A percentile compares a stretch with the other conserved stretches of the same genome.
Conservation (phyloP, 2,113 vertebrate species). For the Pseudois nayaur region DNA sequence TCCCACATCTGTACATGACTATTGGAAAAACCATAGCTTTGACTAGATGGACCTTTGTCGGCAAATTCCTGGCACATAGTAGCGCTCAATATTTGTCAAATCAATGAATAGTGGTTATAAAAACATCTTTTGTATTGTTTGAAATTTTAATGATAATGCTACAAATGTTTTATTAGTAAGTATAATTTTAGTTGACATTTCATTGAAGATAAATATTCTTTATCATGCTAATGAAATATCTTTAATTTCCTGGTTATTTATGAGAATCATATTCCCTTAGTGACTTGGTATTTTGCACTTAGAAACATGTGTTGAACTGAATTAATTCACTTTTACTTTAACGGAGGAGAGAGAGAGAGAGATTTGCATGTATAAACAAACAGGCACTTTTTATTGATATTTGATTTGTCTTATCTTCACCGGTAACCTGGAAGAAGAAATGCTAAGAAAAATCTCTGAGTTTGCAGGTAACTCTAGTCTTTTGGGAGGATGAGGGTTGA, state of each 20-base stretch:
- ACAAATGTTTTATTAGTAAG: background rate
- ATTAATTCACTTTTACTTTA: background rate
- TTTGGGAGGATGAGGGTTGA: too few relatives aligned
- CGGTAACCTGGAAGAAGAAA: background rate
- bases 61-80: background rate
- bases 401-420: background rate
- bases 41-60: background rate
- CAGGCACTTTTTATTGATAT: background rate
- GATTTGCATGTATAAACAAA: background rate
- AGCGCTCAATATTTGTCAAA: background rate
- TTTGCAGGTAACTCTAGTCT: background rate
- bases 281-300: background rate
- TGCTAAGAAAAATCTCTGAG: slow-evolving; percentile 6
- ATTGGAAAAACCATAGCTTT: background rate
- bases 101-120: background rate
- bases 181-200: background rate
- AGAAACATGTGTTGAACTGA: background rate
- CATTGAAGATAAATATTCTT: background rate
- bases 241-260: background rate
- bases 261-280: background rate
- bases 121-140: background rate
- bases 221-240: background rate
- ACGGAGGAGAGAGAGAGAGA: background rate
- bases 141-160: slow-evolving; percentile 8
- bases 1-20: background rate